Base-by-base conservation (phyloP, 2,888 invertebrate genomes). In the Elegia similella region DNA sequence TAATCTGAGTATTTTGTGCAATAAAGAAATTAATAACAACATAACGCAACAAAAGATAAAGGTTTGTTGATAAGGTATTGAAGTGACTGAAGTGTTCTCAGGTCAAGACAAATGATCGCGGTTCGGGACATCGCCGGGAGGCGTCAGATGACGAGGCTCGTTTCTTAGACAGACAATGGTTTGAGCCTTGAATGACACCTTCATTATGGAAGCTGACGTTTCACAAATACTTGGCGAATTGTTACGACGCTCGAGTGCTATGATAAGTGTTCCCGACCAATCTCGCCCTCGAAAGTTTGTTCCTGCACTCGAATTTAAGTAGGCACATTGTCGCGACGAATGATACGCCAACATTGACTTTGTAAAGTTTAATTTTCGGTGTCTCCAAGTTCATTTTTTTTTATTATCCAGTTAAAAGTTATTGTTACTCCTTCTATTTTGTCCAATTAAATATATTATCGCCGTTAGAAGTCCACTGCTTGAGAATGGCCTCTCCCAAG, bases 121-220 rank as follows among this genome's bases (percentile, higher is more conserved):
- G 29, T 48, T 44, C 15, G 15, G 32, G 48, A 32, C 30, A 48
- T 32, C 16, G 50, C 50, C 34, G 15, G 23, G 50, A 50, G 62
- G 59, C 68, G 62, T 29, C 16, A 30, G 43, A 43, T 74, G 78
- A 79, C 73, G 72, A 67, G 64, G 71, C 68, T 69, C 75, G 76
- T 73, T 78, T 71, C 64, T 63, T 64, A 65, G 66, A 67, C 68
- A 69, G 71, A 74, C 82, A 86, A 86, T 81, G 70, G 76, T 70
- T 73, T 75, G 70, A 82, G 75, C 74, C 64, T n/a, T 80, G 77
- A 82, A 82, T 84, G 85, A 85, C 84, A 79, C 80, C 79, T 85
- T 85, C 82, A 86, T 86, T 86, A 85, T 75, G 73, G 70, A 60
- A 68, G 77, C 72, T 83, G 84, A 86, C 83, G 78, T 78, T 76